phyloP scores from a whole-genome alignment of 2,888 invertebrate genomes.

The Dasysyrphus albostriatus region DNA sequence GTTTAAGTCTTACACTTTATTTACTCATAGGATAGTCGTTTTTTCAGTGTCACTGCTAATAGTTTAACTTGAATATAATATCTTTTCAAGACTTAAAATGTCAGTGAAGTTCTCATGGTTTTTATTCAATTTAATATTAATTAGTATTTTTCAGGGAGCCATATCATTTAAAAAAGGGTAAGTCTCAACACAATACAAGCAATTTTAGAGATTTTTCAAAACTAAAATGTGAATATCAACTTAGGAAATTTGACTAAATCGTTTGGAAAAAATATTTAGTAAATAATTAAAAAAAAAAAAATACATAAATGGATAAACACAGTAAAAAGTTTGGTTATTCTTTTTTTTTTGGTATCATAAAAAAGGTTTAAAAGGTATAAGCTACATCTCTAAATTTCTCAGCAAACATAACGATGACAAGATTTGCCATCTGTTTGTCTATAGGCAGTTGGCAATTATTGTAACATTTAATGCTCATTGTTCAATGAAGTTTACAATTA shows the following conservation, averaged over 20 bases:
- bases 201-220: not conserved
- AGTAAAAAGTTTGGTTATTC: too few species aligned
- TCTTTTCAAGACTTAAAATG: not conserved
- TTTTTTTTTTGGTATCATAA: too few species aligned
- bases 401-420: not conserved
- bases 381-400: not conserved
- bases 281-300: too few species aligned
- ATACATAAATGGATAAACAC: too few species aligned
- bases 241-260: not conserved
- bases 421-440: not conserved
- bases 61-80: not conserved
- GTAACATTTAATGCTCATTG: not conserved
- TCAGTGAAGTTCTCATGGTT: not conserved
- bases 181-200: not conserved
- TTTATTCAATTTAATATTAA: not conserved
- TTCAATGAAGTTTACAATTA: not conserved
- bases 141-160: not conserved
- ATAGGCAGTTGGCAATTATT: not conserved
- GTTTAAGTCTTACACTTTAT: too few species aligned
- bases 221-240: not conserved
- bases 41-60: not conserved
- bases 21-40: not conserved
- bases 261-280: too few species aligned
- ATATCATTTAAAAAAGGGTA: conserved; percentile 7
- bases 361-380: too few species aligned